phyloP scores from a whole-genome alignment of 2,113 vertebrate genomes.

The Pelecanus crispus region DNA sequence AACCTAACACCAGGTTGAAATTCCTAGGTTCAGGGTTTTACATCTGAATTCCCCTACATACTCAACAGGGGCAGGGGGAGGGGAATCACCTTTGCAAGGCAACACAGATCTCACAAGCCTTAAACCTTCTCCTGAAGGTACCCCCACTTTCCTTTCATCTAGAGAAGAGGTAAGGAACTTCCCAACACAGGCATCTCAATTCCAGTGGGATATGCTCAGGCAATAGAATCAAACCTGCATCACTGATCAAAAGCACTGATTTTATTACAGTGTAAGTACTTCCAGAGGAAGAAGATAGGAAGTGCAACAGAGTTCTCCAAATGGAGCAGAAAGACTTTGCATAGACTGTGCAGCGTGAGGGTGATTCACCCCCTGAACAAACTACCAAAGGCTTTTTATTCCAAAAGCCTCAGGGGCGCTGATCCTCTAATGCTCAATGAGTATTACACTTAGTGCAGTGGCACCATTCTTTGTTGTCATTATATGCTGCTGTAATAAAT shows the following conservation, averaged over 20 bases:
- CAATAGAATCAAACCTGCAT: background rate
- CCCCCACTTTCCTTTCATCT: background rate
- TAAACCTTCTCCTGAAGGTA: background rate
- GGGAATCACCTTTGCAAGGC: background rate
- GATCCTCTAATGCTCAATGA: background rate
- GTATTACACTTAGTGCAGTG: background rate
- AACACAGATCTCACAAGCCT: background rate
- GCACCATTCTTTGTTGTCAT: background rate
- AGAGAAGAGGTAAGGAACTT: background rate
- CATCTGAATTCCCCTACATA: background rate
- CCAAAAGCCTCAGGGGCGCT: background rate
- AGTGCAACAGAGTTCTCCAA: background rate
- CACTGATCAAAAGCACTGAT: background rate
- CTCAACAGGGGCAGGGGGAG: fast-evolving
- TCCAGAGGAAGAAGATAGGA: background rate
- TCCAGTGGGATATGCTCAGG: background rate
- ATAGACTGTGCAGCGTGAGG: fast-evolving
- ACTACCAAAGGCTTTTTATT: background rate
- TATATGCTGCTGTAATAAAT: background rate
- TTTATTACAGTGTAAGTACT: background rate
- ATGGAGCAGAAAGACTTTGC: fast-evolving
- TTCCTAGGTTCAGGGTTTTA: background rate
- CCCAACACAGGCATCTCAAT: background rate
- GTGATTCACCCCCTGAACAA: background rate
- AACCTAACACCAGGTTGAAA: background rate